Percentiles rank a stretch among this genome's conserved stretches.
Evolutionary conservation across 2,888 invertebrate species (phyloP).

Genomic region (Osedax fenrisi): DNA sequence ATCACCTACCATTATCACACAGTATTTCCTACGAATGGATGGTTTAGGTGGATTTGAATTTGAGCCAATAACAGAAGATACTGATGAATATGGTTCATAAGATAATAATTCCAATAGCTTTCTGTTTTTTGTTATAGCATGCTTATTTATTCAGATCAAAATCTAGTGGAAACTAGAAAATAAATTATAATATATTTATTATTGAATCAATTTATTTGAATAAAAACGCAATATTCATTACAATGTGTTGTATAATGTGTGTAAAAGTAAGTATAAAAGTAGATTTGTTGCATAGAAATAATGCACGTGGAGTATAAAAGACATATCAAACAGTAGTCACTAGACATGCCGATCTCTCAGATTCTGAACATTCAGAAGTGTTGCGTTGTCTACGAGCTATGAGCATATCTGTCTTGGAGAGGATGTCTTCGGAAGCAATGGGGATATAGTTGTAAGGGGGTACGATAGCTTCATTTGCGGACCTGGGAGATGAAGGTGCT

Average conservation of each 20-base stretch:
- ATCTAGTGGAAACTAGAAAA: no score
- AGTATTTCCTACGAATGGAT: constrained; percentile 86
- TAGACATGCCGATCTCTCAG: not conserved
- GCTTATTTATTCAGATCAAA: no score
- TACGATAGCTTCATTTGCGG: not conserved
- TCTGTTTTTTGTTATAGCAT: no score
- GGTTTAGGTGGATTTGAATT: constrained; percentile 81
- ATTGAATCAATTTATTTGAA: no score
- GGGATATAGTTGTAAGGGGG: not conserved
- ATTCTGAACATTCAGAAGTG: not conserved
- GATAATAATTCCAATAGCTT: not conserved
- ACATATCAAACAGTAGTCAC: not conserved
- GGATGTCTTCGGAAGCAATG: not conserved
- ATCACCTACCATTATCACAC: constrained; percentile 41
- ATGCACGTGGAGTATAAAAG: no score
- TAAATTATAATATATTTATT: no score
- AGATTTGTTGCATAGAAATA: no score
- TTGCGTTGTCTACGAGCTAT: not conserved
- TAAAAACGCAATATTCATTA: no score
- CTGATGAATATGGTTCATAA: constrained; percentile 86
- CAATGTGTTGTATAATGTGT: no score
- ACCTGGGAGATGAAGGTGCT: not conserved
- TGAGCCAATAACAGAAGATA: constrained; percentile 69
- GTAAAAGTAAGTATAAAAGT: no score
- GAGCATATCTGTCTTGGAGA: not conserved